Evolutionary conservation across 2,797 vertebrate species (phyloP), one percentile per base, ranked within the genome.

Genomic region (Sphenopsis melanotis): DNA sequence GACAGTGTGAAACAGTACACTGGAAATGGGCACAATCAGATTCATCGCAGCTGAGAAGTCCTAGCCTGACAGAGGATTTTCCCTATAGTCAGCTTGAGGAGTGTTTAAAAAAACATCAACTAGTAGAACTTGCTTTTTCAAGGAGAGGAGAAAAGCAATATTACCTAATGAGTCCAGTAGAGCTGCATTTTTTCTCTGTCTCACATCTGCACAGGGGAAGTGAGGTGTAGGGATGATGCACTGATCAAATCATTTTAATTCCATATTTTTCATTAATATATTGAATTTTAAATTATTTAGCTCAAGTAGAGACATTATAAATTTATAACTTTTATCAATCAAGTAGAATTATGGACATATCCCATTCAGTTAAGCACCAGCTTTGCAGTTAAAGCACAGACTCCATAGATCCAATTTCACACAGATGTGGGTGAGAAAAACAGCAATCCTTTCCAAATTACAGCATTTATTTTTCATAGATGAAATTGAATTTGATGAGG

Each of bases 231-330:
- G 36, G 47, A 66, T 85, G 66, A 89, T 50, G 18, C 34, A 90
- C 69, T 65, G 76, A 86, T 63, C 26, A 39, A 88, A 83, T 61
- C 0, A 75, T 65, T 94, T 91, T 49, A 65, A 87, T 89, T 82
- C 41, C 11, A 49, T 69, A 57, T 89, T 93, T 94, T 85, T 92
- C 87, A 85, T 50, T 6, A 89, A 90, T 81, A 81, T 41, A 83
- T 77, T 83, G 81, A 83, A 87, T 78, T 93, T 83, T 85, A 46
- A 83, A 87, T 93, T 89, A 94, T 95, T 92, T 91, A 89, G 34
- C 41, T 85, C 50, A 79, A 93, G 64, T 74, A 61, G 60, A 50
- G 57, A 41, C 42, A 80, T 89, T 80, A 89, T 61, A 89, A 71
- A 93, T 91, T 61, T 89, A 78, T 80, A 0, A 52, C 12, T 93